Conservation (phyloP, 92 coral and sea anemone genomes). For the Nematostella vectensis region DNA sequence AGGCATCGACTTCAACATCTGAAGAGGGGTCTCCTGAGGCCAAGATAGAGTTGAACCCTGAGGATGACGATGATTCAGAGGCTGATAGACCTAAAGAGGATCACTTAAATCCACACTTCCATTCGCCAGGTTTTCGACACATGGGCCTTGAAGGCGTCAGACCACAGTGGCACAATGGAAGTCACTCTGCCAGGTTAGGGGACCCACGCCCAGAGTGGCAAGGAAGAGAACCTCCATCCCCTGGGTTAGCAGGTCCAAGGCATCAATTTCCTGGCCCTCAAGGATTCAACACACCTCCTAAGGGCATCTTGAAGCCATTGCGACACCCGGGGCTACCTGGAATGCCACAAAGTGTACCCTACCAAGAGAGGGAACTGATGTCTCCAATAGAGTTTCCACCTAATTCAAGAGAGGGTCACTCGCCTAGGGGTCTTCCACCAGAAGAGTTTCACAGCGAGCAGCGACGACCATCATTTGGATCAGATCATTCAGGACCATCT, state of each 20-base stretch:
- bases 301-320: neutral
- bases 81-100: neutral
- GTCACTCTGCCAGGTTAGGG: neutral
- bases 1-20: conserved; percentile 19
- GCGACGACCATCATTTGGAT: neutral
- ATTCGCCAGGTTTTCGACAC: conserved; percentile 9
- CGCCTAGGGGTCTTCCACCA: conserved; percentile 12
- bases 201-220: conserved; percentile 3
- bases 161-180: neutral
- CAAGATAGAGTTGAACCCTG: conserved; percentile 17
- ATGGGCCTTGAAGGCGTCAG: conserved; percentile 8
- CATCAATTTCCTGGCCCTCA: conserved; percentile 25
- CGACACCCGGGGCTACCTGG: neutral
- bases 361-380: neutral
- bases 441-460: too few species aligned
- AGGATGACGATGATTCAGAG: conserved; percentile 19
- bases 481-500: neutral
- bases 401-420: conserved; percentile 1
- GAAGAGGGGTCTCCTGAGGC: conserved; percentile 17
- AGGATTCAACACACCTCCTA: conserved; percentile 11
- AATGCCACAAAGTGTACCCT: neutral
- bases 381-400: neutral
- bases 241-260: conserved; percentile 18
- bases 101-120: conserved; percentile 8
- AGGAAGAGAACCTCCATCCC: conserved; percentile 12